A percentile compares a stretch with the other conserved stretches of the same genome.
phyloP scores from a whole-genome alignment of 2,888 invertebrate genomes.

The Abscondita cerata region DNA sequence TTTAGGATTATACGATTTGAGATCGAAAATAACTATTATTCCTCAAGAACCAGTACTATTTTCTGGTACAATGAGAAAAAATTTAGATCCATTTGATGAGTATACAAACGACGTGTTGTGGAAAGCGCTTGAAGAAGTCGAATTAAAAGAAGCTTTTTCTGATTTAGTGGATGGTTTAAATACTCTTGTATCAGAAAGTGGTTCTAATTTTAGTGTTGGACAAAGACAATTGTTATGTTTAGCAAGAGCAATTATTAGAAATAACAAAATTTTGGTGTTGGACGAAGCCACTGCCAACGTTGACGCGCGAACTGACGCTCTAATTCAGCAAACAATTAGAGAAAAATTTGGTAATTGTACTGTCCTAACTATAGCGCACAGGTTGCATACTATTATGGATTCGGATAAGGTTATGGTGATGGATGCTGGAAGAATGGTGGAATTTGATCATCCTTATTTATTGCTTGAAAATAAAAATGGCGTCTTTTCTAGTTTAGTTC shows the following conservation, averaged over 20 bases:
- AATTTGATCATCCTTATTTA: conserved; percentile 76
- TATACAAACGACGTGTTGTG: conserved; percentile 81
- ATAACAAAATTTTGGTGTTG: conserved; percentile 47
- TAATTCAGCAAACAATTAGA: conserved; percentile 79
- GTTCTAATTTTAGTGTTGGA: conserved; percentile 48
- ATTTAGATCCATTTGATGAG: conserved; percentile 88
- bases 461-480: conserved; percentile 65
- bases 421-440: conserved; percentile 77
- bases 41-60: conserved; percentile 74
- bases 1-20: conserved; percentile 62
- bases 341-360: conserved; percentile 77
- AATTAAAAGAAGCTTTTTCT: conserved; percentile 69
- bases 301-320: conserved; percentile 76
- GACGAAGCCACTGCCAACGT: conserved; percentile 86
- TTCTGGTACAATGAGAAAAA: conserved; percentile 85
- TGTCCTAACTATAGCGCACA: conserved; percentile 83
- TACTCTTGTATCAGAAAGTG: conserved; percentile 78
- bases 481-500: too few relatives aligned
- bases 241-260: conserved; percentile 65
- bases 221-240: conserved; percentile 73
- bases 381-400: conserved; percentile 85
- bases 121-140: conserved; percentile 84
- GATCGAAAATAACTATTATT: conserved; percentile 64
- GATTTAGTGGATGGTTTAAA: conserved; percentile 68
- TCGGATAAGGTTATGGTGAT: conserved; percentile 83